These are phyloP conservation scores for Daboia siamensis DNA, from an alignment of 2,113 vertebrate genomes.

Conservation along the genomic window DNA sequence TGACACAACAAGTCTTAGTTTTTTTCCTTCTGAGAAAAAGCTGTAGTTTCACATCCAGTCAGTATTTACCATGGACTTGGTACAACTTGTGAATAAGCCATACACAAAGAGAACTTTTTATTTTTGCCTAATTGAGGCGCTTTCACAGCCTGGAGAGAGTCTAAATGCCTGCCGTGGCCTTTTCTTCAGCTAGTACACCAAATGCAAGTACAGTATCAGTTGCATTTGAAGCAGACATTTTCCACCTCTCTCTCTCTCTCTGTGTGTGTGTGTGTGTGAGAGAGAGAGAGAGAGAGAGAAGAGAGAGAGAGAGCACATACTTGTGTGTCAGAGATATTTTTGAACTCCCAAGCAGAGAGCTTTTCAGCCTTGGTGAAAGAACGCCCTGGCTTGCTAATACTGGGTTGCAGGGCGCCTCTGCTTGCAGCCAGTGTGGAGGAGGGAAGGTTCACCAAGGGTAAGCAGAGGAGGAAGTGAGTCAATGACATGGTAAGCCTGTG, in stretches of 20 bases:
- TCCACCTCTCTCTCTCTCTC: too few relatives aligned
- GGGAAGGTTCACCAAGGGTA: conserved; percentile 34
- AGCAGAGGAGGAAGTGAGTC: conserved; percentile 63
- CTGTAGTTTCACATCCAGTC: neutral
- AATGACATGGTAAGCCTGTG: conserved; percentile 44
- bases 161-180: conserved; percentile 18
- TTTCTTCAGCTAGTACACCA: conserved; percentile 23
- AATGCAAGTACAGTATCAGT: conserved; percentile 33
- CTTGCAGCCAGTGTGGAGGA: conserved; percentile 31
- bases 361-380: conserved; percentile 33
- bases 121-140: neutral
- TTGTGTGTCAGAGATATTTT: conserved; percentile 56
- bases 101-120: neutral
- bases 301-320: neutral
- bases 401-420: conserved; percentile 37
- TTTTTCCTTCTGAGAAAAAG: neutral
- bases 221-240: conserved; percentile 42
- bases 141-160: neutral
- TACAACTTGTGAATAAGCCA: neutral
- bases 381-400: conserved; percentile 18
- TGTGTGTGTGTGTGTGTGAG: neutral
- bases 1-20: neutral
- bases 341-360: neutral
- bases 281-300: too few relatives aligned
- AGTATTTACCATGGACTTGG: neutral